A percentile compares a stretch with the other conserved stretches of the same genome.
These are phyloP conservation scores for Epirrita christyi DNA, from an alignment of 2,888 invertebrate genomes.

Conservation along the genomic window DNA sequence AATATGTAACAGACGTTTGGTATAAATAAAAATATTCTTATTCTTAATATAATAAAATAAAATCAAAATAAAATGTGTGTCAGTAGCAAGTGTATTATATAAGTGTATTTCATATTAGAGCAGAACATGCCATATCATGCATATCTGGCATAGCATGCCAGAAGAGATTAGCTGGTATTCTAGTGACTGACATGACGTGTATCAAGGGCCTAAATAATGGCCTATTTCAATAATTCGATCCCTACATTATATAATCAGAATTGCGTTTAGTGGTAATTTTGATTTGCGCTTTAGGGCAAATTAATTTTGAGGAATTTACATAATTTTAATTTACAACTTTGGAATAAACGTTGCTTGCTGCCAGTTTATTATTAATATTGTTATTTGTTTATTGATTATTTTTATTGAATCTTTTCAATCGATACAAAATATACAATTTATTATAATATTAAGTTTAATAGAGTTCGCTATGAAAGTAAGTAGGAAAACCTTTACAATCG, in stretches of 20 bases:
- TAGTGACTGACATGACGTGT: background rate
- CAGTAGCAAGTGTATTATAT: background rate
- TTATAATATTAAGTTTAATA: too few relatives aligned
- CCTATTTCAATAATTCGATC: constrained; percentile 34
- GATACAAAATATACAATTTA: too few relatives aligned
- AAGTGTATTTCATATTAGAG: too few relatives aligned
- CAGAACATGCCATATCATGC: too few relatives aligned
- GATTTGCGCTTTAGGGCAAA: constrained; percentile 37
- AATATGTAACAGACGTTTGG: too few relatives aligned
- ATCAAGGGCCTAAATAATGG: constrained; percentile 17
- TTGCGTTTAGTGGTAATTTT: constrained; percentile 41
- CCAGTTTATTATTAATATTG: too few relatives aligned
- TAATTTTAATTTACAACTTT: constrained; percentile 30
- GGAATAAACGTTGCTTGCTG: constrained; percentile 17
- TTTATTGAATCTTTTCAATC: too few relatives aligned
- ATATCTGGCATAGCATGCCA: background rate
- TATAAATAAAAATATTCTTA: too few relatives aligned
- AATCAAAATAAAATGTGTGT: background rate
- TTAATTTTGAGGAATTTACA: constrained; percentile 39
- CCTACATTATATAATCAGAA: constrained; percentile 38
- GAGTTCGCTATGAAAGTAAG: too few relatives aligned
- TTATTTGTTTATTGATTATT: too few relatives aligned
- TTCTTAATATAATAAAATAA: too few relatives aligned
- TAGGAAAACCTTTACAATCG: too few relatives aligned
- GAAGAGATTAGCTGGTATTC: background rate